Evolutionary conservation across 1,140 invertebrate species (phyloP), one percentile per base, ranked within the genome.

Genomic region (Drosophila malerkotliana): DNA sequence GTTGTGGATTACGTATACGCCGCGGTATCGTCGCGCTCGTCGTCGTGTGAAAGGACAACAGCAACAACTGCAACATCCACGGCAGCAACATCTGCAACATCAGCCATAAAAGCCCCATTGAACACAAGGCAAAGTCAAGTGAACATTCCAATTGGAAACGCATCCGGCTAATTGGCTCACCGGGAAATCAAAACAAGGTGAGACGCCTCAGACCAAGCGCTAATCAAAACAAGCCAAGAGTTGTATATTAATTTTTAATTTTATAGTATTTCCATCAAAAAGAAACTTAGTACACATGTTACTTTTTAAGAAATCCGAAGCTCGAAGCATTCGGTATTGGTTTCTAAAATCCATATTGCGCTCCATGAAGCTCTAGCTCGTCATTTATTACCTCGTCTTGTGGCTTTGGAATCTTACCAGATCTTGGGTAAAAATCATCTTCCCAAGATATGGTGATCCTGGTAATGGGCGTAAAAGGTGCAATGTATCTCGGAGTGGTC

Each of bases 101-200:
- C 26, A 18, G 37, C 71, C 37, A 37, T 55, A 54, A 47, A 45
- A 67, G 37, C 45, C 39, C 51, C 68, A 60, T 34, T 56, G 51
- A 32, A 57, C 59, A 62, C 67, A 56, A 58, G 60, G 44, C 47
- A 48, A 63, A 63, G 39, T 48, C 58, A 79, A 57, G 72, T 78
- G 71, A 74, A 82, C 69, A 82, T 79, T 84, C 76, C 80, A 83
- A 81, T 79, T 63, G 66, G 72, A 39, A 59, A 75, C 47, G 47
- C 32, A 74, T 47, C 39, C 51, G 45, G 53, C 79, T 79, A 83
- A 83, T 83, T 83, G 79, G 69, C 64, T 52, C 44, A 37, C 24
- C 44, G 26, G 14, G 21, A 49, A 72, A 41, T 30, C 41, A 44
- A 56, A 73, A 45, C 69, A 53, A 83, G 79, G 79, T 82, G 53